Percentiles rank a stretch among this genome's conserved stretches.
phyloP scores from a whole-genome alignment of 1,140 invertebrate genomes.

The Saccostrea echinata region DNA sequence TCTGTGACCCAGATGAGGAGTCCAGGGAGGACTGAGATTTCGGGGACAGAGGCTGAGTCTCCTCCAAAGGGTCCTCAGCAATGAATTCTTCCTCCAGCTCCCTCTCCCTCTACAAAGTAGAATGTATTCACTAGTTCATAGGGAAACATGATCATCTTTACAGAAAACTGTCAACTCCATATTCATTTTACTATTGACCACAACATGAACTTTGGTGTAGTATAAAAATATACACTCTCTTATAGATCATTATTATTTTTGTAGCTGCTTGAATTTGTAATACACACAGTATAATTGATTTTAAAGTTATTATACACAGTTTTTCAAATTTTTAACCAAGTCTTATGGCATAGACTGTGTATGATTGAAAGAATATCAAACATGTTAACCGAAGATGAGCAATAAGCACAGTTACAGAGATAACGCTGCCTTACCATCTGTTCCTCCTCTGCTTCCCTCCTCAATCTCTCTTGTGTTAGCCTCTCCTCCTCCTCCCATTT shows the following conservation, averaged over 20 bases:
- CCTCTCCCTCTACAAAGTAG: not conserved
- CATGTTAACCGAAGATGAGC: not conserved
- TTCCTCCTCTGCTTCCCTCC: slow-evolving; percentile 34
- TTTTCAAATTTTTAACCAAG: no score
- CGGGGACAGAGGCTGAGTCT: not conserved
- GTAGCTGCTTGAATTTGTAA: no score
- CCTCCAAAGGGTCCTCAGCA: not conserved
- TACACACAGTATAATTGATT: no score
- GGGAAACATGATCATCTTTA: no score
- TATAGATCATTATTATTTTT: no score
- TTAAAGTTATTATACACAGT: no score
- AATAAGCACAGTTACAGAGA: not conserved
- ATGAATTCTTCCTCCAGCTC: not conserved
- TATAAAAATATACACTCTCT: no score
- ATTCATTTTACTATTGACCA: not conserved
- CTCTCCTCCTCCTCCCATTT: slow-evolving; percentile 33
- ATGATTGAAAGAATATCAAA: not conserved
- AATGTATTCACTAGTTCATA: not conserved
- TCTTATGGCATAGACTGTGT: no score
- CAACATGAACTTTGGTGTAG: not conserved
- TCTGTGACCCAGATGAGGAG: slow-evolving; percentile 6
- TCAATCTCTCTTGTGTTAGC: not conserved
- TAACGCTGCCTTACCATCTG: not conserved
- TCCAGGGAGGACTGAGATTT: not conserved
- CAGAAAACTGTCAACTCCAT: not conserved